phyloP scores from a whole-genome alignment of 2,888 invertebrate genomes.

The Pomacea canaliculata region DNA sequence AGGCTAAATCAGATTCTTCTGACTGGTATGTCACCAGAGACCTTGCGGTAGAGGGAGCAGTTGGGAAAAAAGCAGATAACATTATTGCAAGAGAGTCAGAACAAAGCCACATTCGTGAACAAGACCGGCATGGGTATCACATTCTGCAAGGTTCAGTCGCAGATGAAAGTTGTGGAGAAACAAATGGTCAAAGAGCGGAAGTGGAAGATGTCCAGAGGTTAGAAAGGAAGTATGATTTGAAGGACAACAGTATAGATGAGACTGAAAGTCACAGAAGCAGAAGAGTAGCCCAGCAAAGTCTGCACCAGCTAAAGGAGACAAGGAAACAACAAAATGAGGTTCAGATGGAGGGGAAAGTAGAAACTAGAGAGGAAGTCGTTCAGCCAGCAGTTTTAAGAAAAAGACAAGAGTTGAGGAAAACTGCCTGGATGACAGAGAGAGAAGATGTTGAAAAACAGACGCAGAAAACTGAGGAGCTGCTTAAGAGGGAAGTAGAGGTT shows the following conservation, averaged over 20 bases:
- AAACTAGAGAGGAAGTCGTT: constrained; percentile 10
- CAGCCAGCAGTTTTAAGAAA: not conserved
- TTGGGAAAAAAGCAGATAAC: not conserved
- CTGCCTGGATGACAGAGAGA: not conserved
- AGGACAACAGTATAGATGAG: not conserved
- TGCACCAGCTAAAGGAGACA: not conserved
- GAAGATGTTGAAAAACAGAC: not conserved
- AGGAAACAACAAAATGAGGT: constrained; percentile 3
- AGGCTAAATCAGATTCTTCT: not conserved
- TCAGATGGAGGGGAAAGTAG: constrained; percentile 19
- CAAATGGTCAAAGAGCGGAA: not conserved
- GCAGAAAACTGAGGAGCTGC: not conserved
- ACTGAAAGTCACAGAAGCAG: constrained; percentile 4
- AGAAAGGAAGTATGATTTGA: no score
- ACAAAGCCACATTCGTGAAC: no score
- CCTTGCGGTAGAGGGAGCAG: no score
- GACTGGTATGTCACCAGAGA: not conserved
- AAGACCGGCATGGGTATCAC: not conserved
- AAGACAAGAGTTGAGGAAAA: not conserved
- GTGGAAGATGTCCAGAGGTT: not conserved
- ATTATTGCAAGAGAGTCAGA: no score
- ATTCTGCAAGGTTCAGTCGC: constrained; percentile 2
- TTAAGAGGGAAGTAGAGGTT: not conserved
- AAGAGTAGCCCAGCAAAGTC: not conserved
- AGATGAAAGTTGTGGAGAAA: constrained; percentile 18